These are phyloP conservation scores for Drosophila neotestacea DNA, from an alignment of 2,888 invertebrate species.

Conservation along the genomic window DNA sequence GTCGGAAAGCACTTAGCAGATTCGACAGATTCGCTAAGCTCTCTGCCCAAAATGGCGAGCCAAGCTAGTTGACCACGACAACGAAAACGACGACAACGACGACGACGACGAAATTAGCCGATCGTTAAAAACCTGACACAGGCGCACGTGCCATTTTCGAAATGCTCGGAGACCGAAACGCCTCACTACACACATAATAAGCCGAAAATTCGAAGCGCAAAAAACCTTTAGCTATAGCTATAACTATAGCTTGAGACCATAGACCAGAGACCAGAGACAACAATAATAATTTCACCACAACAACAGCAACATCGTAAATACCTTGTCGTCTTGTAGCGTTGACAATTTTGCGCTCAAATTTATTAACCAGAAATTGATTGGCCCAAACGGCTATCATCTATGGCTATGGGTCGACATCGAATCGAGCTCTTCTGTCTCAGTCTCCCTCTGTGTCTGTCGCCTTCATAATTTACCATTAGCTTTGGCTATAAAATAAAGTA, in stretches of 20 bases:
- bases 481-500: constrained; percentile 43
- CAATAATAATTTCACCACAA: constrained; percentile 63
- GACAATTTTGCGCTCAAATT: constrained; percentile 77
- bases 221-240: background rate
- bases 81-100: constrained; percentile 4
- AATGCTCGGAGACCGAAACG: constrained; percentile 66
- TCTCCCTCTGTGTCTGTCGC: constrained; percentile 27
- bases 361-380: constrained; percentile 81
- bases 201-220: constrained; percentile 35
- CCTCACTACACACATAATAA: constrained; percentile 62
- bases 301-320: constrained; percentile 65
- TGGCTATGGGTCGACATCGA: constrained; percentile 42
- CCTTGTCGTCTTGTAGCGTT: constrained; percentile 61
- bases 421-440: constrained; percentile 19
- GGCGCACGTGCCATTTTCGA: constrained; percentile 79
- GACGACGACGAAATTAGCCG: constrained; percentile 65
- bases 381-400: constrained; percentile 75
- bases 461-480: constrained; percentile 79
- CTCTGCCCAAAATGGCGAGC: constrained; percentile 25
- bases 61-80: constrained; percentile 4
- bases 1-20: constrained; percentile 56
- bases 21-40: constrained; percentile 40
- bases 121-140: constrained; percentile 81
- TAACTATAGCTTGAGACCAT: background rate
- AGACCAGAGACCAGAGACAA: constrained; percentile 41